These are phyloP conservation scores for Pithys albifrons DNA, from an alignment of 2,113 vertebrate genomes.

Conservation along the genomic window DNA sequence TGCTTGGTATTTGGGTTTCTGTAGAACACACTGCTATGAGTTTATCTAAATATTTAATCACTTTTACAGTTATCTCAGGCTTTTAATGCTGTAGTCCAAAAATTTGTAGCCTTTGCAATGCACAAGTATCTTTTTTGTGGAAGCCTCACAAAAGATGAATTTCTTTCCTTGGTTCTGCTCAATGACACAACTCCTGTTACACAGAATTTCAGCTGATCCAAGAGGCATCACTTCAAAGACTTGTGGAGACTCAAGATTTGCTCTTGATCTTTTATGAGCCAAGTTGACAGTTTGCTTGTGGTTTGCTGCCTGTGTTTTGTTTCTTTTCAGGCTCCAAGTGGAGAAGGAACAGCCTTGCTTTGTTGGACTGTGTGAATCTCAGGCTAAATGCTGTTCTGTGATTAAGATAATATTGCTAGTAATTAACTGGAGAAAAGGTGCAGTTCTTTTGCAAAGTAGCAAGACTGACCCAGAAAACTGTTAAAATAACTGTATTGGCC, in stretches of 20 bases:
- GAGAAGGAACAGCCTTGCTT: not conserved
- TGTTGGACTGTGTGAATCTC: not conserved
- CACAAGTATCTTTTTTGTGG: not conserved
- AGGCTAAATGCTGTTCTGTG: not conserved
- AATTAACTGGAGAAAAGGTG: not conserved
- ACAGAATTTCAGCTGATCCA: conserved; percentile 36
- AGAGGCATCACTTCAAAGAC: conserved; percentile 63
- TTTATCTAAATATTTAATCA: not conserved
- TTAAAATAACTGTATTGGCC: not conserved
- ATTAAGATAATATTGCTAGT: not conserved
- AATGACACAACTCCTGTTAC: conserved; percentile 34
- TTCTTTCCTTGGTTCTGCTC: not conserved
- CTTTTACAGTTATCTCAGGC: not conserved
- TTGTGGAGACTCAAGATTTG: conserved; percentile 20
- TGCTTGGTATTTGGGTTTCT: not conserved
- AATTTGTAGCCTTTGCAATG: not conserved
- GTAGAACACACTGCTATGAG: not conserved
- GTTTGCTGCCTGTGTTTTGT: conserved; percentile 21
- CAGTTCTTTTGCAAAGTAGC: not conserved
- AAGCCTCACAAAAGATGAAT: not conserved
- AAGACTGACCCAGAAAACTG: not conserved
- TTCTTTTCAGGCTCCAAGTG: conserved; percentile 9
- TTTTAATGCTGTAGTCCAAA: not conserved
- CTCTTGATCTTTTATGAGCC: conserved; percentile 59
- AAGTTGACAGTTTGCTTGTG: conserved; percentile 60